Evolutionary conservation across 2,888 invertebrate genomes (phyloP), one percentile per base, ranked within the genome.

Genomic region (Macrophya alboannulata): DNA sequence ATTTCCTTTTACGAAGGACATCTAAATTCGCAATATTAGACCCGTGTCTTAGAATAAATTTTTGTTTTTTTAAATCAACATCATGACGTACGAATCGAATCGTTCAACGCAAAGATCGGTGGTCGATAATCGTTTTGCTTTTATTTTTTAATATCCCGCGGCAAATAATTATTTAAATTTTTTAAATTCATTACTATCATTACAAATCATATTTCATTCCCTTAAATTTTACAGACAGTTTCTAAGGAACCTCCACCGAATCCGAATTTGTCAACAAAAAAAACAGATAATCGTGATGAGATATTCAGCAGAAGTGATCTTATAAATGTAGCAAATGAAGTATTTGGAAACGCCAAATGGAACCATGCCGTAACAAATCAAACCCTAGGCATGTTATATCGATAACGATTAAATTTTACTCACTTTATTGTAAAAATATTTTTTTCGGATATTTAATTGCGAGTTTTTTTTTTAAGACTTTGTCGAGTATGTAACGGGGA

Each of bases 361-460:
- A 91, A 85, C 81, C 90, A 91, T 85, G 81, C 85, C 2, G 86
- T 91, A 51, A 89, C 89, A 15, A 90, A 85, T 85, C 91, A 91
- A 85, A 88, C 88, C 17, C 86, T 91, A 59, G 91, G 91, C 88
- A 85, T 25, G 25, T 62, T 81, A 45, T 21, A 68, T 51, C 21
- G 45, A 45, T 76, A 77, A 45, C 76, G 71, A 21, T 12, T n/a
- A n/a, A 86, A n/a, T 31, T 8, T 48, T 71, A 59, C 40, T 43
- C 2, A 37, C n/a, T 40, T 76, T 31, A 15, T 84, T 31, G 31
- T 37, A 21, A 43, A 31, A 51, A 71, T 40, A 21, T 17, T 62
- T 15, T 25, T 25, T 79, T 43, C 10, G 55, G 77, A 21, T 71
- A 8, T 59, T 6, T 0, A 8, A n/a, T 25, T 55, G 3, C 37